Percentiles rank a stretch among this genome's conserved stretches.
These are phyloP conservation scores for Trochalopteron elliotii DNA, from an alignment of 2,113 vertebrate species.

Conservation along the genomic window DNA sequence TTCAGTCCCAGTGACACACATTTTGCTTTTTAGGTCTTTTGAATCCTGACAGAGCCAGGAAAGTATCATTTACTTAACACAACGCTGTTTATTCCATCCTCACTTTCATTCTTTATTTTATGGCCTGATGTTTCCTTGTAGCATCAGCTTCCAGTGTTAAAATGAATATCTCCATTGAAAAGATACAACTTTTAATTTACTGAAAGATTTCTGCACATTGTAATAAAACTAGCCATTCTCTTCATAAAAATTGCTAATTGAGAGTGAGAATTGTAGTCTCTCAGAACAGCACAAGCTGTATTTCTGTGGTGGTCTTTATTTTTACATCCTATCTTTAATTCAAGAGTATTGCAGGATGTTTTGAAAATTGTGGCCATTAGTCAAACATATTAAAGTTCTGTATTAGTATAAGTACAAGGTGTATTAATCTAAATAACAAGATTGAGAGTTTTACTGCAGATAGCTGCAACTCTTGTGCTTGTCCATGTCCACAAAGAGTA, in stretches of 20 bases:
- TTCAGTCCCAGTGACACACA: constrained; percentile 10
- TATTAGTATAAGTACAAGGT: not conserved
- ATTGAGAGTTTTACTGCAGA: not conserved
- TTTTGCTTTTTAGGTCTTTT: constrained; percentile 33
- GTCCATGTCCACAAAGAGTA: not conserved
- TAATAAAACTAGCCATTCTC: not conserved
- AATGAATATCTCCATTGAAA: not conserved
- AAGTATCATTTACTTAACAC: not conserved
- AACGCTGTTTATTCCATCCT: constrained; percentile 21
- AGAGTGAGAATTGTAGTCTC: not conserved
- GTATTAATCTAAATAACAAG: not conserved
- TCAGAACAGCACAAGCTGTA: not conserved
- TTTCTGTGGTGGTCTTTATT: not conserved
- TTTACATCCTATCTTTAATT: not conserved
- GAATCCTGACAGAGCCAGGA: constrained; percentile 15
- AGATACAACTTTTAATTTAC: not conserved
- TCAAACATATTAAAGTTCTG: constrained; percentile 7
- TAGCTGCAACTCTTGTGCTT: not conserved
- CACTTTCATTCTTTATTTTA: constrained; percentile 27
- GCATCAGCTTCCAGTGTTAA: not conserved
- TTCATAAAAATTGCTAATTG: not conserved
- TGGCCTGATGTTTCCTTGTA: not conserved
- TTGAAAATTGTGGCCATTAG: not conserved
- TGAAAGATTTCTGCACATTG: not conserved
- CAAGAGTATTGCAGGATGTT: not conserved